Evolutionary conservation across 1,140 invertebrate species (phyloP).

Genomic region (Ephestia elutella): DNA sequence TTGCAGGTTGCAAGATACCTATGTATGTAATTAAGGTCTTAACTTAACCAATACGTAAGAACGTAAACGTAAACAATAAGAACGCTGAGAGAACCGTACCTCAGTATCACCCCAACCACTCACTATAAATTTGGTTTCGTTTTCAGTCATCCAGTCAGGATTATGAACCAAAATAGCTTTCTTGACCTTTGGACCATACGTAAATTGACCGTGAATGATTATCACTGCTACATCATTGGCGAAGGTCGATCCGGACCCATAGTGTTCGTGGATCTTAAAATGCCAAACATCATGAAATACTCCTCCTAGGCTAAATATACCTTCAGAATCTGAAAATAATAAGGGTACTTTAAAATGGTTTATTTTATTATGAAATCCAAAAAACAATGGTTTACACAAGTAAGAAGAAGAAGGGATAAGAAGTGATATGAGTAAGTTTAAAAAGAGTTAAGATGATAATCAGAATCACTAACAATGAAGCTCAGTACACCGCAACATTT

Average conservation of each 20-base stretch:
- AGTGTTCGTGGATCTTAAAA: slow-evolving; percentile 31
- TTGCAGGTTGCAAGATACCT: no score
- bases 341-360: not conserved
- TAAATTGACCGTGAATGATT: slow-evolving; percentile 31
- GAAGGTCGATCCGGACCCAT: slow-evolving; percentile 20
- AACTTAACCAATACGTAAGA: no score
- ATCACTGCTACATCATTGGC: slow-evolving; percentile 41
- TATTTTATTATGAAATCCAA: no score
- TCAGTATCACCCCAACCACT: slow-evolving; percentile 38
- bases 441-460: no score
- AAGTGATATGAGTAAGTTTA: no score
- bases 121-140: slow-evolving; percentile 24
- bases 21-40: no score
- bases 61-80: no score
- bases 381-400: no score
- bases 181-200: slow-evolving; percentile 25
- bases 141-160: slow-evolving; percentile 30
- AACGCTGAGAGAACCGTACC: no score
- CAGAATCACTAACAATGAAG: no score
- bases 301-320: slow-evolving; percentile 22
- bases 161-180: slow-evolving; percentile 24
- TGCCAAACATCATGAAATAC: slow-evolving; percentile 32
- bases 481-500: no score
- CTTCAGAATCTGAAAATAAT: slow-evolving; percentile 31
- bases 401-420: no score